Evolutionary conservation across 2,888 invertebrate genomes (phyloP).

Genomic region (Morpho achilles): DNA sequence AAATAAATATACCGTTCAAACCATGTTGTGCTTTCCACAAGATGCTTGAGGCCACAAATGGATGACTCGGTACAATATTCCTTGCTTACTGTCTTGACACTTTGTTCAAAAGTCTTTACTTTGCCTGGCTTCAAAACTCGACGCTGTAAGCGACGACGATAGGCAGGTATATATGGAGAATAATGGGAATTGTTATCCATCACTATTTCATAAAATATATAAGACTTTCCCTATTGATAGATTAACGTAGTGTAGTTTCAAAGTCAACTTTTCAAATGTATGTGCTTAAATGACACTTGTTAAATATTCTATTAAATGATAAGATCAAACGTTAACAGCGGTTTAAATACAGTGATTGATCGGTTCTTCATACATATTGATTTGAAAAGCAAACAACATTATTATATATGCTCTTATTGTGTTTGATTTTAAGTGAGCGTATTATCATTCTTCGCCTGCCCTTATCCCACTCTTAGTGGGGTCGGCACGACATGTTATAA

Average conservation of each 20-base stretch:
- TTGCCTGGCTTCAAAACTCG: slow-evolving; percentile 34
- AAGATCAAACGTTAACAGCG: slow-evolving; percentile 51
- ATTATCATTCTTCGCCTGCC: too few species aligned
- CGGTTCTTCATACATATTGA: slow-evolving; percentile 37
- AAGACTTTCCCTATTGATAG: slow-evolving; percentile 7
- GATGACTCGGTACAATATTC: slow-evolving; percentile 71
- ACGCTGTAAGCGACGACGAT: slow-evolving; percentile 33
- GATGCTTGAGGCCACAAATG: slow-evolving; percentile 67
- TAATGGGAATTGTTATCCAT: slow-evolving; percentile 28
- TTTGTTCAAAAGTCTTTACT: slow-evolving; percentile 45
- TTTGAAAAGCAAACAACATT: slow-evolving; percentile 25
- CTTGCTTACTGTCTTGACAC: slow-evolving; percentile 52
- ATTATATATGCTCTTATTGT: too few species aligned
- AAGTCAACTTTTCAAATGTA: slow-evolving; percentile 15
- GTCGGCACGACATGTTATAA: too few species aligned
- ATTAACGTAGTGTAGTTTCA: slow-evolving; percentile 14
- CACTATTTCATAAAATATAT: slow-evolving; percentile 7
- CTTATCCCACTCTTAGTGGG: too few species aligned
- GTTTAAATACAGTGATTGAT: slow-evolving; percentile 67
- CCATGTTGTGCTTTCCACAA: slow-evolving; percentile 51
- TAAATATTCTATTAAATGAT: slow-evolving; percentile 67
- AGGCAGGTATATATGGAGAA: slow-evolving; percentile 28
- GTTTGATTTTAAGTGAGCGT: too few species aligned
- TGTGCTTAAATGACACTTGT: slow-evolving; percentile 43
- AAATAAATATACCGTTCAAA: slow-evolving; percentile 58